Evolutionary conservation across 2,797 vertebrate genomes (phyloP), one percentile per base, ranked within the genome.

Genomic region (Momotus momota): DNA sequence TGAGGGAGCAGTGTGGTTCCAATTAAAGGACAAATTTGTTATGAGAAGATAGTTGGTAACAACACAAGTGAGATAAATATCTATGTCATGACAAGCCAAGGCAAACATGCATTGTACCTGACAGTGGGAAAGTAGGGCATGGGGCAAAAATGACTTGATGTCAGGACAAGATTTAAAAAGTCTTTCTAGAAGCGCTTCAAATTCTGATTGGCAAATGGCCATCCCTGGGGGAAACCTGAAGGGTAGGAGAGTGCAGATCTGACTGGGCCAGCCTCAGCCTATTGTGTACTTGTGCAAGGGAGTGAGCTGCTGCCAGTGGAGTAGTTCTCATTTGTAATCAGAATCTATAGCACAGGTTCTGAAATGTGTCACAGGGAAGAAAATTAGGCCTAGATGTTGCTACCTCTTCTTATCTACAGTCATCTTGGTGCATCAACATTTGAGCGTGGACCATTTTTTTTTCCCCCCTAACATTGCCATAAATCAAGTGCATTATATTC

Each of bases 101-200:
- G 25, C 0, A 13, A 65, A 31, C 13, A 38, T 27, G 10, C 1
- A 0, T n/a, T 69, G 19, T 58, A 22, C 1, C 5, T 16, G 11
- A 14, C 3, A 6, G 23, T 49, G 31, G 71, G 46, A 73, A 57
- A 23, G 38, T 0, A 23, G n/a, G 31, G 60, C 18, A 17, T 23
- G 25, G 19, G 17, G 16, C 40, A 64, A 14, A 45, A 22, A 1
- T 55, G 46, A 17, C 29, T 26, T 12, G 35, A 35, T 10, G 2
- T 65, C 31, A 64, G 45, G 45, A 72, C 21, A 78, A 78, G 25
- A 27, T 52, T 41, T 64, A 62, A 58, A 79, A 75, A 13, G 14
- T 51, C 5, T 71, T 91, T 70, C 67, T 58, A 27, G 55, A 62
- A 88, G 29, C 1, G 0, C 17, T 60, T 77, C 55, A 70, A 51